Conservation (phyloP, 2,113 vertebrate species). For the Neopipo cinnamomea region DNA sequence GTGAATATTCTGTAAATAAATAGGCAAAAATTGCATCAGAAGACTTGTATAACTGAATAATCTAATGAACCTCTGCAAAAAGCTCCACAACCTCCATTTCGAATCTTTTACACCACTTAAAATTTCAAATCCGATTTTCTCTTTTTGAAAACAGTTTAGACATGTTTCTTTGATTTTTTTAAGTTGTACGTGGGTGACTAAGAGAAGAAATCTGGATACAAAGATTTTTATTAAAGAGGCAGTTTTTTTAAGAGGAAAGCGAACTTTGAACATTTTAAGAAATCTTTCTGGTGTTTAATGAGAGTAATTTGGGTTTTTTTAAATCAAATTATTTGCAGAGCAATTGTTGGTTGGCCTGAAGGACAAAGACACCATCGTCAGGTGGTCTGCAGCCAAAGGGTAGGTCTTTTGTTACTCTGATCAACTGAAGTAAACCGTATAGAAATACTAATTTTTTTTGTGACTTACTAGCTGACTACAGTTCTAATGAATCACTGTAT, state of each 20-base stretch:
- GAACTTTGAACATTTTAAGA: neutral
- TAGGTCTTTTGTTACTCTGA: conserved; percentile 63
- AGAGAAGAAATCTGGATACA: neutral
- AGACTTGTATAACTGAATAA: neutral
- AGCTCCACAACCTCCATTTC: neutral
- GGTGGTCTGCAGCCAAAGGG: conserved; percentile 98
- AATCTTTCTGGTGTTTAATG: neutral
- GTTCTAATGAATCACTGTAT: neutral
- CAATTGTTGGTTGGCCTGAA: conserved; percentile 90
- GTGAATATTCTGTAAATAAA: neutral
- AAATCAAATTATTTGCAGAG: conserved; percentile 75
- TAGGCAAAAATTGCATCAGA: neutral
- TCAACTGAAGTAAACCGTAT: neutral
- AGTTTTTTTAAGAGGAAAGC: neutral
- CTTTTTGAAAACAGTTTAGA: neutral
- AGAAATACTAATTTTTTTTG: neutral
- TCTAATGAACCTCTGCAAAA: neutral
- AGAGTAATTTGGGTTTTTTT: neutral
- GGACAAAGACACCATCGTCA: conserved; percentile 94
- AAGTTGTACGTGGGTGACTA: neutral
- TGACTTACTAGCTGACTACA: neutral
- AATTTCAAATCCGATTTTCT: neutral
- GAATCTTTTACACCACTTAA: neutral
- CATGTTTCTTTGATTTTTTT: neutral
- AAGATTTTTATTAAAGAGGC: neutral